phyloP scores from a whole-genome alignment of 1,140 invertebrate genomes.

The Rhagoletis pomonella region DNA sequence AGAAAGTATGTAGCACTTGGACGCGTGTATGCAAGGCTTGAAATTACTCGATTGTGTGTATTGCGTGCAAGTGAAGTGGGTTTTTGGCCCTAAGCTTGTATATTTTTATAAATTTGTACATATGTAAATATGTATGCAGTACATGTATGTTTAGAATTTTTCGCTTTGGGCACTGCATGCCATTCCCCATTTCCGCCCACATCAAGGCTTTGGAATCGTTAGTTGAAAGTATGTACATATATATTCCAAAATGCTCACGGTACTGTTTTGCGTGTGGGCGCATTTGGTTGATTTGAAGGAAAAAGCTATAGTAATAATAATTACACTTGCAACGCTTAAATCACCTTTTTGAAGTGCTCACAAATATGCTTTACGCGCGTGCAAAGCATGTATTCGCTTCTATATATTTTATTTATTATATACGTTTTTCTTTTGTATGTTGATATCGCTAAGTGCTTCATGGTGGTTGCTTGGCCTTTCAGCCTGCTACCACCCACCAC shows the following conservation, averaged over 20 bases:
- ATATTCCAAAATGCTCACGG: background rate
- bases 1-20: background rate
- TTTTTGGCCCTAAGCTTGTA: slow-evolving; percentile 3
- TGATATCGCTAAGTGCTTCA: background rate
- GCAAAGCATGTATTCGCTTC: background rate
- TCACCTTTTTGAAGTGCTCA: slow-evolving; percentile 42
- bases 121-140: background rate
- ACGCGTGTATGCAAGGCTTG: background rate
- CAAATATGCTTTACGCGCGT: background rate
- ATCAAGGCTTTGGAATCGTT: background rate
- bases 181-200: background rate
- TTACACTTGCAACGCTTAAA: slow-evolving; percentile 53
- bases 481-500: background rate
- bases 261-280: background rate
- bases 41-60: slow-evolving; percentile 7
- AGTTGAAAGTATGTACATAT: background rate
- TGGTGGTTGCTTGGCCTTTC: slow-evolving; percentile 33
- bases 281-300: background rate
- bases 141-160: background rate
- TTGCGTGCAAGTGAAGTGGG: slow-evolving; percentile 56
- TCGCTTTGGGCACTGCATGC: background rate
- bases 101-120: background rate
- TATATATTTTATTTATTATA: slow-evolving; percentile 5
- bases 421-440: background rate
- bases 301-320: slow-evolving; percentile 45